Conservation (phyloP, 2,113 vertebrate species). For the Actenoides hombroni region DNA sequence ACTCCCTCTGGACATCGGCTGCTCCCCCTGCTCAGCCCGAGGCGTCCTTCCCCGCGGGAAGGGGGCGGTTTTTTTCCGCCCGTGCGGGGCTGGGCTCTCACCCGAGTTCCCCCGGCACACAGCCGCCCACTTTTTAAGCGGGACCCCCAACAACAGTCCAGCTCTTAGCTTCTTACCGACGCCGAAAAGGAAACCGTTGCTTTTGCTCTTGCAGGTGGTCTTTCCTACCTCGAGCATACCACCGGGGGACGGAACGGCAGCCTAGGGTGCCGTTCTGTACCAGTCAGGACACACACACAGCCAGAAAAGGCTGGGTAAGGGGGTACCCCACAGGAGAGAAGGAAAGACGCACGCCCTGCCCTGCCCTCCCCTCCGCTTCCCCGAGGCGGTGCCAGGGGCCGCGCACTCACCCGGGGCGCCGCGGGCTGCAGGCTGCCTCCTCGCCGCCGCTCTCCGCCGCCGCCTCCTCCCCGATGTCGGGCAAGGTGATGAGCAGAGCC, state of each 20-base stretch:
- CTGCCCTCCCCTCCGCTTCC: too few relatives aligned
- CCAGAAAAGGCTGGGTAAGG: too few relatives aligned
- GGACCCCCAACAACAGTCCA: not conserved
- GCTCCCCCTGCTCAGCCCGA: not conserved
- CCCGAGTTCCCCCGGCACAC: not conserved
- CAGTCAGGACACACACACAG: not conserved
- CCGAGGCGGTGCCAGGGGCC: fast-evolving
- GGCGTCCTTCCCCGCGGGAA: not conserved
- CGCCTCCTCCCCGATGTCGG: conserved; percentile 71
- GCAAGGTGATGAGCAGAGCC: conserved; percentile 42
- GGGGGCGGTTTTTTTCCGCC: not conserved
- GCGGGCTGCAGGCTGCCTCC: not conserved
- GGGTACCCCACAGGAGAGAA: not conserved
- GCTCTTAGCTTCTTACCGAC: not conserved
- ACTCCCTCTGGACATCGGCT: not conserved
- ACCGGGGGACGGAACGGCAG: not conserved
- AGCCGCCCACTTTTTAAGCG: too few relatives aligned
- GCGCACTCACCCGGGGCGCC: conserved; percentile 44
- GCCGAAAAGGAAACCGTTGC: not conserved
- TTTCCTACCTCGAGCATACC: fast-evolving
- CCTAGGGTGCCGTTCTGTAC: not conserved
- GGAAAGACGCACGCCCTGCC: not conserved
- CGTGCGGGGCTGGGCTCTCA: not conserved
- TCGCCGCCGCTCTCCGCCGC: conserved; percentile 9
- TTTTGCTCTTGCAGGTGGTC: fast-evolving